A percentile compares a stretch with the other conserved stretches of the same genome.
These are phyloP conservation scores for Chrysopilus asiliformis DNA, from an alignment of 2,888 invertebrate genomes.

Conservation along the genomic window DNA sequence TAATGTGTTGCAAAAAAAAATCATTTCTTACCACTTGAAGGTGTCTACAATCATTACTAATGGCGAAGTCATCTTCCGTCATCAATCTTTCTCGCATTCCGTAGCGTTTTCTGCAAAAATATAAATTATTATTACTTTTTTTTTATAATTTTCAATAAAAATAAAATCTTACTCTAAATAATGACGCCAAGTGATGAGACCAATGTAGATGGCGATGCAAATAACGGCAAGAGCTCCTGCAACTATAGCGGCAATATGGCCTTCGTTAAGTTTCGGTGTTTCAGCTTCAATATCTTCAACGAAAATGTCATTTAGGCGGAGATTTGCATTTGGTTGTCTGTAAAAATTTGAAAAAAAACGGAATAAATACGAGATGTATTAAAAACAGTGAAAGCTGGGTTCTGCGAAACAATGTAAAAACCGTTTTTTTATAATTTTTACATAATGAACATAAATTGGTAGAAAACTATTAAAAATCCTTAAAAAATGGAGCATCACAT, in stretches of 20 bases:
- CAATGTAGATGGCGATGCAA: slow-evolving; percentile 9
- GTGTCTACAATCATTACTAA: slow-evolving; percentile 13
- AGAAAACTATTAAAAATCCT: too few relatives aligned
- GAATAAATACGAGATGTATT: neutral
- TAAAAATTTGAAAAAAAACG: slow-evolving; percentile 5
- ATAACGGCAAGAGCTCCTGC: slow-evolving; percentile 9
- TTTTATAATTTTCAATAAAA: slow-evolving; percentile 2
- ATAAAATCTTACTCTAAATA: slow-evolving; percentile 12
- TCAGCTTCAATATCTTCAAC: slow-evolving; percentile 13
- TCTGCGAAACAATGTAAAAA: too few relatives aligned
- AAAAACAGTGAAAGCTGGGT: neutral
- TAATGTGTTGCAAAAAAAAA: too few relatives aligned
- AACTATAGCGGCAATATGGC: slow-evolving; percentile 14
- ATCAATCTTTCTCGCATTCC: slow-evolving; percentile 16
- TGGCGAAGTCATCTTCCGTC: slow-evolving; percentile 15
- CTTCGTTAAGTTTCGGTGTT: slow-evolving; percentile 8
- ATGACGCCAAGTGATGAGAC: slow-evolving; percentile 12
- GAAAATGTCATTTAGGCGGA: slow-evolving; percentile 8
- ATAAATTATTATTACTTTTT: slow-evolving; percentile 1
- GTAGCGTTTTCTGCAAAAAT: slow-evolving; percentile 11
- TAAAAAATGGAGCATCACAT: too few relatives aligned
- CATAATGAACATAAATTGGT: too few relatives aligned
- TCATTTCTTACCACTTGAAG: too few relatives aligned
- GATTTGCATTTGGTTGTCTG: slow-evolving; percentile 6
- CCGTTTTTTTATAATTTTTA: too few relatives aligned